Percentiles rank a stretch among this genome's conserved stretches.
Evolutionary conservation across 2,888 invertebrate species (phyloP).

Genomic region (Ashinkailepas kermadecensis): DNA sequence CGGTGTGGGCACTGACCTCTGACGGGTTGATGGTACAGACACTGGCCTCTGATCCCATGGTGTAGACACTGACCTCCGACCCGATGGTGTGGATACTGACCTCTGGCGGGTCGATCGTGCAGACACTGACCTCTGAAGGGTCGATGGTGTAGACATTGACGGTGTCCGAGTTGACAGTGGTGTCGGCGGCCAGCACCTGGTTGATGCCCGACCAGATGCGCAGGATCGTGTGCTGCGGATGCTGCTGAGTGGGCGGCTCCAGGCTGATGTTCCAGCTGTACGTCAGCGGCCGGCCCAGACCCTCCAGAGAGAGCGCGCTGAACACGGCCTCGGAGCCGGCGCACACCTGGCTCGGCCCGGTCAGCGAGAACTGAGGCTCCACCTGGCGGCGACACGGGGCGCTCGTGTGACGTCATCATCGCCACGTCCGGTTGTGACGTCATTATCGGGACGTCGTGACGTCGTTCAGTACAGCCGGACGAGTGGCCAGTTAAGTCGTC

Average conservation of each 20-base stretch:
- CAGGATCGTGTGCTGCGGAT: background rate
- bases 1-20: background rate
- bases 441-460: too few species aligned
- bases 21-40: background rate
- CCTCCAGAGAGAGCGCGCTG: background rate
- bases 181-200: background rate
- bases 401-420: too few species aligned
- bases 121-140: background rate
- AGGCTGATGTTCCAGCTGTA: slow-evolving; percentile 3
- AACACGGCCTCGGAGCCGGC: background rate
- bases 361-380: background rate
- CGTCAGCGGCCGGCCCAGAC: background rate
- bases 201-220: slow-evolving; percentile 1
- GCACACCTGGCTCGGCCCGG: background rate
- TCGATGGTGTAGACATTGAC: background rate
- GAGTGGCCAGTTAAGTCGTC: too few species aligned
- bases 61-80: too few species aligned
- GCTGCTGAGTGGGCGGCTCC: background rate
- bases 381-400: background rate
- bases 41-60: too few species aligned
- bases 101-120: too few species aligned
- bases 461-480: too few species aligned
- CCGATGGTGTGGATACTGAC: too few species aligned
- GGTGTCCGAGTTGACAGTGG: background rate
- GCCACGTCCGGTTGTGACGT: too few species aligned